A percentile compares a stretch with the other conserved stretches of the same genome.
Evolutionary conservation across 2,888 invertebrate genomes (phyloP).

Genomic region (Vanessa cardui): DNA sequence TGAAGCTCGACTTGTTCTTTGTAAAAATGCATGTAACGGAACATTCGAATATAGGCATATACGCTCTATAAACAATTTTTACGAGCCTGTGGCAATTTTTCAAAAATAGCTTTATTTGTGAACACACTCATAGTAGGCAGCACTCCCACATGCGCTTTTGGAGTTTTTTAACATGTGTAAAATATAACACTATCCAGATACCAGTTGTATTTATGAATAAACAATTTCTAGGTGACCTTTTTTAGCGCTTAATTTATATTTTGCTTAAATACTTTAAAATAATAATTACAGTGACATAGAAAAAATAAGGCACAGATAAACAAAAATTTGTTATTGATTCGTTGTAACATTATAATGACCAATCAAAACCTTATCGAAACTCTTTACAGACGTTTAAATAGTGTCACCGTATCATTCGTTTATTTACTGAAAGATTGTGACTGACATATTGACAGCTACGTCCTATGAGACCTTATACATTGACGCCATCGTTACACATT

Average conservation of each 20-base stretch:
- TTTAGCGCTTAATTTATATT: no score
- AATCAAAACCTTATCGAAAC: slow-evolving; percentile 3
- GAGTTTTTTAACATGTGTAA: slow-evolving; percentile 32
- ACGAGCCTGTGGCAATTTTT: slow-evolving; percentile 63
- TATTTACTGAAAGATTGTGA: slow-evolving; percentile 7
- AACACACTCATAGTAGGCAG: slow-evolving; percentile 55
- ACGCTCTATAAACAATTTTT: slow-evolving; percentile 57
- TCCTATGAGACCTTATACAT: background rate
- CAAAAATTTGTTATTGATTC: background rate
- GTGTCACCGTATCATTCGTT: background rate
- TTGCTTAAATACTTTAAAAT: no score
- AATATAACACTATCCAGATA: slow-evolving; percentile 26
- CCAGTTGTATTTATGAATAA: background rate
- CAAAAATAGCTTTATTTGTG: slow-evolving; percentile 69
- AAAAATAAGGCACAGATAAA: no score
- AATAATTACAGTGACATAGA: no score
- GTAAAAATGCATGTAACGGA: slow-evolving; percentile 46
- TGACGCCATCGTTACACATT: no score
- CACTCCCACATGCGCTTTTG: slow-evolving; percentile 57
- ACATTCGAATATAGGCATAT: slow-evolving; percentile 47
- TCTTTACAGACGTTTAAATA: slow-evolving; percentile 1
- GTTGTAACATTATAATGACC: background rate
- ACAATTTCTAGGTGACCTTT: no score
- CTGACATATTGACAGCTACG: slow-evolving; percentile 16
- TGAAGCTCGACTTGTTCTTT: no score